Base-by-base conservation (phyloP, 2,113 vertebrate genomes). In the Megaleporinus macrocephalus region DNA sequence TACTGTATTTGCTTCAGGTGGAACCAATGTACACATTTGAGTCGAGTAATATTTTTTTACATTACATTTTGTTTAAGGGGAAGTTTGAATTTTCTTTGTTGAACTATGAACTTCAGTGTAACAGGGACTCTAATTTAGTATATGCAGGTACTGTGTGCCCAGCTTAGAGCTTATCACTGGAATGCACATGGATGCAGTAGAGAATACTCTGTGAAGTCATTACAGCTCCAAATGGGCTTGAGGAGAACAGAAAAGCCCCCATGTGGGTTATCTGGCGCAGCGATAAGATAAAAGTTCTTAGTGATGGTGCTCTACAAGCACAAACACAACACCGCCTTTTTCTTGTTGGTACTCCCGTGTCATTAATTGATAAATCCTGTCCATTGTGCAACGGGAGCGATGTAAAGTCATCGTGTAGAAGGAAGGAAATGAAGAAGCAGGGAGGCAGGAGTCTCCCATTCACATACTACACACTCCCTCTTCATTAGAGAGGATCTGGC, bases 231-330 rank as follows among this genome's bases (percentile, higher is more conserved):
- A 27, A 70, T 69, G 47, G n/a, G 47, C 15, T 4, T n/a, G 3
- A 53, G 66, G 30, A 62, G 61, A 41, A 51, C 29, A 69, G 66
- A 77, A 73, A 71, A 70, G 33, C 75, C 44, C 22, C 51, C 41
- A 59, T 44, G 47, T 66, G 36, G 29, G 44, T 77, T 84, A 76
- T 65, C 66, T 16, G 30, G 47, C 29, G 24, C 63, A 24, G 26
- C 9, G 81, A 69, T 86, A 53, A 76, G 82, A 80, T 80, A 83
- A 80, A 30, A 68, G 47, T 49, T n/a, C 62, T 59, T 75, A 44
- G 71, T 27, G 76, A 70, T 12, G 72, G 72, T 47, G 24, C 36
- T 68, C 29, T 33, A 73, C 65, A 55, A 62, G 47, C 29, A 12
- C 74, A 73, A 68, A 80, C 78, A 26, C 36, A 30, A 61, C 1